phyloP scores from a whole-genome alignment of 2,797 vertebrate species.

The Diglossa cyanea region DNA sequence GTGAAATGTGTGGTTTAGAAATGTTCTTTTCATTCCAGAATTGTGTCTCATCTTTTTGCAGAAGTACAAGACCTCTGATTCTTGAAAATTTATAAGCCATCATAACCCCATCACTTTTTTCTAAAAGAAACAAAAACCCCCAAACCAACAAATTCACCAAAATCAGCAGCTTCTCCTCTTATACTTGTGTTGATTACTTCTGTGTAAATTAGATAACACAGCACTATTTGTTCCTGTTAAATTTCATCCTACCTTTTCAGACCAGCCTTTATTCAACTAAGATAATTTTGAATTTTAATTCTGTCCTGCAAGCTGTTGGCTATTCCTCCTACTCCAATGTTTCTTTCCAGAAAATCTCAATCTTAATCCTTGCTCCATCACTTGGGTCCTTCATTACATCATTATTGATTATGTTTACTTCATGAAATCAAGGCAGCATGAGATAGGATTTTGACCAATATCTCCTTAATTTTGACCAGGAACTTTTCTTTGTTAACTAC shows the following conservation, averaged over 20 bases:
- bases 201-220: not conserved
- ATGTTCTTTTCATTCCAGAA: not conserved
- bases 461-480: not conserved
- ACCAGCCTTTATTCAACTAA: not conserved
- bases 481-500: not conserved
- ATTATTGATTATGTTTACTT: not conserved
- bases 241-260: not conserved
- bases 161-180: not conserved
- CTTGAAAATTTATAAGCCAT: not conserved
- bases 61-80: not conserved
- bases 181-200: not conserved
- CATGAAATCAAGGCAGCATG: not conserved
- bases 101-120: not conserved
- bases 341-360: not conserved
- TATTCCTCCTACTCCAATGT: rapidly evolving
- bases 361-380: not conserved
- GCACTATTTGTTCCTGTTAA: not conserved
- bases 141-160: not conserved
- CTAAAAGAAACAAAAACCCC: not conserved
- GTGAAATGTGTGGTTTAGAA: not conserved
- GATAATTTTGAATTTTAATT: not conserved
- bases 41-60: not conserved
- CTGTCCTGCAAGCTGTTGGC: not conserved
- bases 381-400: not conserved
- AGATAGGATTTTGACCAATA: not conserved